phyloP scores from a whole-genome alignment of 2,113 vertebrate genomes.

The Archilochus colubris region DNA sequence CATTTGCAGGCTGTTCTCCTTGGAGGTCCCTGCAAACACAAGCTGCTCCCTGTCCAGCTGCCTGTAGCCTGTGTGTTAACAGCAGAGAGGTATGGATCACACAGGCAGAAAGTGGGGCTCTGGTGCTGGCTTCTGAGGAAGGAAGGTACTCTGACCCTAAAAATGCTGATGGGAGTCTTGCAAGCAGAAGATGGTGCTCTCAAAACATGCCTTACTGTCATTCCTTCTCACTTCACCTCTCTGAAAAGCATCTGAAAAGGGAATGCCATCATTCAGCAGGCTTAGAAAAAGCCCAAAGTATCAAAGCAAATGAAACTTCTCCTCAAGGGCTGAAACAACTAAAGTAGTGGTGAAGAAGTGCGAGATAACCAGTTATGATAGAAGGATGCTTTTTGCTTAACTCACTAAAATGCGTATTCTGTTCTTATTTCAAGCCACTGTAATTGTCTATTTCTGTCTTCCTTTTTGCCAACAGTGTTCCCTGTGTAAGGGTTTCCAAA shows the following conservation, averaged over 20 bases:
- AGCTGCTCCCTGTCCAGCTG: not conserved
- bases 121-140: not conserved
- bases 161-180: not conserved
- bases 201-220: not conserved
- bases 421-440: not conserved
- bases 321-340: not conserved
- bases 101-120: accelerated
- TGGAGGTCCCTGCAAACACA: constrained; percentile 9
- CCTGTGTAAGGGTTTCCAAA: not conserved
- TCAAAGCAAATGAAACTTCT: not conserved
- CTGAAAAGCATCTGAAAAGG: not conserved
- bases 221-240: not conserved
- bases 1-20: constrained; percentile 8
- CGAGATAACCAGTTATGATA: not conserved
- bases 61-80: not conserved
- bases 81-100: not conserved
- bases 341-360: not conserved
- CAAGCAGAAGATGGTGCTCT: not conserved
- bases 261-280: not conserved
- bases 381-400: not conserved
- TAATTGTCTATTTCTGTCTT: not conserved
- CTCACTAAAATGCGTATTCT: not conserved
- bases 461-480: not conserved
- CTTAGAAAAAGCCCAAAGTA: not conserved
- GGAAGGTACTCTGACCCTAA: not conserved